Base-by-base conservation (phyloP, 2,888 invertebrate species). In the Drosophila infuscata region DNA sequence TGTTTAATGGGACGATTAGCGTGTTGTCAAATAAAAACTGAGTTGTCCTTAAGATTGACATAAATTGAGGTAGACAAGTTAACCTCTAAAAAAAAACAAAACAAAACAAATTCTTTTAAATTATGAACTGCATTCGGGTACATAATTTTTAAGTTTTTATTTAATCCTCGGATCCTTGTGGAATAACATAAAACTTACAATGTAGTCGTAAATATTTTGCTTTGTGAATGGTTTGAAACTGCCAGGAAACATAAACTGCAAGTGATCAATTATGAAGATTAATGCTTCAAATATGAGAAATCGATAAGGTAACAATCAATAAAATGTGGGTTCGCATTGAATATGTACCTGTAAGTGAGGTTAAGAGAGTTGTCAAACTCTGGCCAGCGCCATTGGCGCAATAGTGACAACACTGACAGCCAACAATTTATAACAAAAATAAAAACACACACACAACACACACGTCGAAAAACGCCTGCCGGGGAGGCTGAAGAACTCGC, bases 351-450 rank as follows among this genome's bases (percentile, higher is more conserved):
- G 64, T 41, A 41, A 60, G 9, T 38, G 25, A n/a, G 29, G 49
- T 57, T 68, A 74, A 84, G 41, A 84, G 76, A 82, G 76, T 82
- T 84, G 79, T 81, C 82, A 76, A 79, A 59, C 46, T 6, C 54
- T 35, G 48, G 33, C 38, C 49, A 67, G 56, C 56, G 77, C 70
- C 81, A 76, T 38, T 70, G 58, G 70, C 65, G 70, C 29, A 54
- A 57, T 65, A 74, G 60, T 74, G 66, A 77, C 76, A 79, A 68
- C 61, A 60, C 59, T 75, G 77, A 66, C 80, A 79, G 70, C 33
- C 60, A 81, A 72, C 68, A 72, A 76, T 77, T 77, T 77, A 77
- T 65, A 49, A 62, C 63, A 60, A 53, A 38, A 20, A 65, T 48
- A 69, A 69, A 58, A 51, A 41, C 67, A 58, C 35, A 48, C 46